A percentile compares a stretch with the other conserved stretches of the same genome.
Evolutionary conservation across 2,888 invertebrate species (phyloP).

Genomic region (Syrista parreyssii): DNA sequence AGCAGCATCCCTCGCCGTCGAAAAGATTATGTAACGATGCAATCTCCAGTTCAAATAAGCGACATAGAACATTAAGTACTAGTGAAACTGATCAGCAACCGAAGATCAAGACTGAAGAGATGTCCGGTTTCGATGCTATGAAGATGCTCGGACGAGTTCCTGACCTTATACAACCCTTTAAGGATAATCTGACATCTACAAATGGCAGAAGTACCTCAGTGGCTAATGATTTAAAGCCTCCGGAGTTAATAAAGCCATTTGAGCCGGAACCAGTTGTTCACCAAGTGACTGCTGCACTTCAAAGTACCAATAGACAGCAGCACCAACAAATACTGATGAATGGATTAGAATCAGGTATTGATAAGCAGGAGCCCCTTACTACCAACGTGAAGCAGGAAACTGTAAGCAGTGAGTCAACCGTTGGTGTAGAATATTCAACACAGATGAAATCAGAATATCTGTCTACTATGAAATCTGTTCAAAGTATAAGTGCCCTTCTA

Average conservation of each 20-base stretch:
- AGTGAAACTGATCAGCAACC: constrained; percentile 34
- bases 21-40: constrained; percentile 13
- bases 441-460: constrained; percentile 42
- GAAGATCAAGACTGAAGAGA: constrained; percentile 35
- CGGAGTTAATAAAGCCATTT: constrained; percentile 50
- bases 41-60: constrained; percentile 39
- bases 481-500: constrained; percentile 58
- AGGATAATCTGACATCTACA: constrained; percentile 45
- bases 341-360: constrained; percentile 41
- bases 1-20: constrained; percentile 21
- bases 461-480: constrained; percentile 56
- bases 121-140: constrained; percentile 42
- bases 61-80: constrained; percentile 40
- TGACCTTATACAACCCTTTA: constrained; percentile 51
- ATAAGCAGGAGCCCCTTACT: constrained; percentile 28
- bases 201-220: constrained; percentile 38
- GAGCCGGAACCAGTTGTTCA: constrained; percentile 55
- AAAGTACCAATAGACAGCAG: constrained; percentile 36
- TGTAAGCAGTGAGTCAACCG: neutral
- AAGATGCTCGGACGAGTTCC: constrained; percentile 54
- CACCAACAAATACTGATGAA: constrained; percentile 44
- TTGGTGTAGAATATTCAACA: neutral
- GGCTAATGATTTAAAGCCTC: constrained; percentile 45
- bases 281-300: constrained; percentile 34
- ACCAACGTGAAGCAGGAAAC: constrained; percentile 26